Conservation (phyloP, 2,888 invertebrate species). For the Caenorhabditis imperialis region DNA sequence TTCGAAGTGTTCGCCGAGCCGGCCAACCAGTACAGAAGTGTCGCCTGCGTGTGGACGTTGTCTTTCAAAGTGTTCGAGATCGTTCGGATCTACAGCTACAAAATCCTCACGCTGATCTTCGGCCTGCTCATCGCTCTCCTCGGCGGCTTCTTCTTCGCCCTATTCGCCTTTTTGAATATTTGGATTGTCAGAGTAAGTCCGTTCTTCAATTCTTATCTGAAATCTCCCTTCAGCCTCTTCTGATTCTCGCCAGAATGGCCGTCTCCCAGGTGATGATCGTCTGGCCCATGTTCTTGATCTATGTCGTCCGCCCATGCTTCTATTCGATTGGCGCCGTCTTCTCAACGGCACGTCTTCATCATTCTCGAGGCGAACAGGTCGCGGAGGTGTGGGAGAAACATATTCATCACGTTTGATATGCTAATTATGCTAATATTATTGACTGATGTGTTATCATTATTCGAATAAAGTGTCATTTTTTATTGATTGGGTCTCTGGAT, state of each 20-base stretch:
- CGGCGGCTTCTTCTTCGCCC: slow-evolving; percentile 59
- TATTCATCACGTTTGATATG: slow-evolving; percentile 33
- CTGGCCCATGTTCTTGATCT: slow-evolving; percentile 54
- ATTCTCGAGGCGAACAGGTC: slow-evolving; percentile 48
- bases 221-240: slow-evolving; percentile 42
- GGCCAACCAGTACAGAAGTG: slow-evolving; percentile 55
- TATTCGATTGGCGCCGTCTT: slow-evolving; percentile 58
- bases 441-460: too few relatives aligned
- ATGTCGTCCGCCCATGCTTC: slow-evolving; percentile 59
- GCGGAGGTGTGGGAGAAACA: slow-evolving; percentile 54
- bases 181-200: slow-evolving; percentile 55
- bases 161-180: slow-evolving; percentile 57
- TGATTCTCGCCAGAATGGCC: slow-evolving; percentile 47
- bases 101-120: slow-evolving; percentile 58
- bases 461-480: too few relatives aligned
- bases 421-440: too few relatives aligned
- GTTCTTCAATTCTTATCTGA: neutral
- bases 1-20: slow-evolving; percentile 62
- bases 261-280: slow-evolving; percentile 50
- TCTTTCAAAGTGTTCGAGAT: slow-evolving; percentile 62
- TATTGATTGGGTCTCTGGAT: too few relatives aligned
- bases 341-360: slow-evolving; percentile 55
- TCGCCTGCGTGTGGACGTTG: slow-evolving; percentile 62
- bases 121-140: slow-evolving; percentile 58
- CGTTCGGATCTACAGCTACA: slow-evolving; percentile 60